Base-by-base conservation (phyloP, 2,797 vertebrate genomes). In the Hemibagrus guttatus region DNA sequence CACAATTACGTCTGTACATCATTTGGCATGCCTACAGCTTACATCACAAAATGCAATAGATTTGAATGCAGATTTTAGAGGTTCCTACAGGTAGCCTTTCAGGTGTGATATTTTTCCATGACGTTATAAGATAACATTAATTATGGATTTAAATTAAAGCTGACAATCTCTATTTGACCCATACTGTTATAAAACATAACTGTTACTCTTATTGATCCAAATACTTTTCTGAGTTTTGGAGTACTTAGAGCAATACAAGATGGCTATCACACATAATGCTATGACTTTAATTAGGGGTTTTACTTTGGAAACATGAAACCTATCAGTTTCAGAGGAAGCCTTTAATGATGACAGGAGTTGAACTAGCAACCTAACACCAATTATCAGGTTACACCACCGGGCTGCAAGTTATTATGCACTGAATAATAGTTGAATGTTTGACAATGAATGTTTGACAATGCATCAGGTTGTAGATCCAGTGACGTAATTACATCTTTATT, bases 401-500 rank as follows among this genome's bases (percentile, higher is more conserved):
- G 56, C 58, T 84, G 64, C 66, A 63, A 84, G 23, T 87, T 61
- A 72, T 61, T 54, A 84, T 35, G 17, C 78, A 39, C 1, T n/a
- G n/a, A n/a, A n/a, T n/a, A n/a, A n/a, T n/a, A 46, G 49, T 28
- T 58, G 46, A 63, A 84, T n/a, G n/a, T n/a, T n/a, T n/a, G n/a
- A n/a, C n/a, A n/a, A 1, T 39, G 35, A 39, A 39, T 84, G 66
- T 56, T 87, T 81, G 84, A 39, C 63, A 28, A 26, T 64, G 58
- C 58, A 42, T 23, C 58, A 79, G 68, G 52, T 66, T 66, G 64
- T 31, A n/a, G 54, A 16, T 78, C 72, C 68, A 69, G 54, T 82
- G 69, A 23, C 23, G 42, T 76, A 85, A 85, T 81, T 83, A 85
- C 58, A 54, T 71, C 64, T 63, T 89, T 72, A 84, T 72, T 83